phyloP scores from a whole-genome alignment of 2,797 vertebrate genomes.

The Etheostoma perlongum region DNA sequence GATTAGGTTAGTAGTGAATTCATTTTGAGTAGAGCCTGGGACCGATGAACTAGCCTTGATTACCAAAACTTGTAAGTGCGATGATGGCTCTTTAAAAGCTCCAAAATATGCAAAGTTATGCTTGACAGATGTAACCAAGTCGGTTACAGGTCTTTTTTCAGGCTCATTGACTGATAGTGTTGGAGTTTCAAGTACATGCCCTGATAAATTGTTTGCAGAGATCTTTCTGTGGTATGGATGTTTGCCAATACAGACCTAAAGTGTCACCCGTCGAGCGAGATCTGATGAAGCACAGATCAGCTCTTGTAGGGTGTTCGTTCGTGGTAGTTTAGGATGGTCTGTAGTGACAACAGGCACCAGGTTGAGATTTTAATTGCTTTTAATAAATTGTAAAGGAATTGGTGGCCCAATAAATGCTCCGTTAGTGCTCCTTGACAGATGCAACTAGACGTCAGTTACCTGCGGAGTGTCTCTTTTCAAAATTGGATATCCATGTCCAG shows the following conservation, averaged over 20 bases:
- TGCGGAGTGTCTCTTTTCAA: background rate
- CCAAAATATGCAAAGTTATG: background rate
- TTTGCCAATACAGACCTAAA: background rate
- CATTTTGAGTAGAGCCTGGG: too few relatives aligned
- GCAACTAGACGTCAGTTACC: background rate
- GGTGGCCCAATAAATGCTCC: background rate
- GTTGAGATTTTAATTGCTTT: background rate
- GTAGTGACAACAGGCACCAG: too few relatives aligned
- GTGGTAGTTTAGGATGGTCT: too few relatives aligned
- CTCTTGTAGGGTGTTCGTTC: background rate
- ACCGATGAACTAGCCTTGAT: too few relatives aligned
- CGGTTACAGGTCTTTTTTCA: background rate
- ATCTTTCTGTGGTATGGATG: background rate
- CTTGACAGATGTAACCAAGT: background rate
- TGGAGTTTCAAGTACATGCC: background rate
- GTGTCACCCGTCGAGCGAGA: background rate
- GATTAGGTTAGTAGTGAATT: background rate
- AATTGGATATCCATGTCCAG: background rate
- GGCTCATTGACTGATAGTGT: too few relatives aligned
- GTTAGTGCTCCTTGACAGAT: background rate
- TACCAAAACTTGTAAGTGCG: too few relatives aligned
- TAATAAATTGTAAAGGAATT: background rate
- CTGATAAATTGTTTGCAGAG: background rate
- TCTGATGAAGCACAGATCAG: background rate
- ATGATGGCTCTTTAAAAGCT: background rate